Evolutionary conservation across 2,888 invertebrate species (phyloP).

Genomic region (Malthinus flaveolus): DNA sequence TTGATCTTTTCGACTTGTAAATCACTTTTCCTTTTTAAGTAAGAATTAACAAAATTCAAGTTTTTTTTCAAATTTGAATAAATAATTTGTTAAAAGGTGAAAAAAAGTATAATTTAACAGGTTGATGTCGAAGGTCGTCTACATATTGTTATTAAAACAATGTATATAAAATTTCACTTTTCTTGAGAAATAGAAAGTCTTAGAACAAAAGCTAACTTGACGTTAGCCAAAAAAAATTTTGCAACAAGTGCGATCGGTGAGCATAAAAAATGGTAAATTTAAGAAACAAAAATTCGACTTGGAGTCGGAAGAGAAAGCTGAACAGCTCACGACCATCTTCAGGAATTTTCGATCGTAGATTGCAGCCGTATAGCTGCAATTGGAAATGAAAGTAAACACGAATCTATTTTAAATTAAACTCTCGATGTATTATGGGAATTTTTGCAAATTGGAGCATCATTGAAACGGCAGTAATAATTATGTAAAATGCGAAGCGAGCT

Average conservation of each 20-base stretch:
- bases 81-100: background rate
- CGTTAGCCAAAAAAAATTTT: too few species aligned
- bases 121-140: conserved; percentile 14
- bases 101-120: background rate
- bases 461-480: conserved; percentile 12
- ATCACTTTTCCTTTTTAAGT: background rate
- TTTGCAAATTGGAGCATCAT: conserved; percentile 7
- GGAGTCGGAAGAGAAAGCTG: background rate
- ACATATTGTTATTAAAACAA: conserved; percentile 27
- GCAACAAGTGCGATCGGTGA: too few species aligned
- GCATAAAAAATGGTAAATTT: background rate
- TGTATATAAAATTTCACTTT: conserved; percentile 39
- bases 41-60: background rate
- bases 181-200: conserved; percentile 42
- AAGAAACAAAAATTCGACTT: background rate
- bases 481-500: conserved; percentile 27
- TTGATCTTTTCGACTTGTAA: background rate
- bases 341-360: background rate
- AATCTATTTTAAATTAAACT: background rate
- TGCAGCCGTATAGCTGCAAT: too few species aligned
- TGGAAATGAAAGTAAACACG: conserved; percentile 3
- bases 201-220: background rate
- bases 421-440: background rate
- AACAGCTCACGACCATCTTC: conserved; percentile 1
- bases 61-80: background rate